phyloP scores from a whole-genome alignment of 2,113 vertebrate genomes.

The Rhombomys opimus region DNA sequence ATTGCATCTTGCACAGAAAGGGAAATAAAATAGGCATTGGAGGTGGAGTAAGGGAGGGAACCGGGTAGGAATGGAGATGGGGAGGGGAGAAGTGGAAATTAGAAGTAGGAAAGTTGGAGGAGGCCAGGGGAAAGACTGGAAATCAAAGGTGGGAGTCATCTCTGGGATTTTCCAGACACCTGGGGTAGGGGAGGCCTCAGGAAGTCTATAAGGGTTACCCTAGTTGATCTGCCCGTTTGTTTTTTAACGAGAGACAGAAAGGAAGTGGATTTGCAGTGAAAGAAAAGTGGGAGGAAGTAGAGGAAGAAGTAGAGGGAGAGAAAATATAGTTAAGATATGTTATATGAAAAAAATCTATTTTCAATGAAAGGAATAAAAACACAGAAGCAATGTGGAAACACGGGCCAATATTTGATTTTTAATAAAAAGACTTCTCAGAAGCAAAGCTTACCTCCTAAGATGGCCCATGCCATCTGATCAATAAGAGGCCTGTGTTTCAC shows the following conservation, averaged over 20 bases:
- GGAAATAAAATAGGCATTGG: too few species aligned
- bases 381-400: conserved; percentile 8
- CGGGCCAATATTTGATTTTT: not conserved
- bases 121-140: too few species aligned
- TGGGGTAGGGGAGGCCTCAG: too few species aligned
- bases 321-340: not conserved
- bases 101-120: too few species aligned
- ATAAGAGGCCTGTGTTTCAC: rapidly evolving
- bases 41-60: too few species aligned
- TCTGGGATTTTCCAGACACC: too few species aligned
- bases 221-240: not conserved
- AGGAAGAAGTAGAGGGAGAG: rapidly evolving
- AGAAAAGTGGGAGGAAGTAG: not conserved
- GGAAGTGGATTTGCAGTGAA: not conserved
- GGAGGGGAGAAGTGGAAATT: too few species aligned
- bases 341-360: not conserved
- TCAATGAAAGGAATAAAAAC: not conserved
- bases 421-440: not conserved
- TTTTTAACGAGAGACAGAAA: not conserved
- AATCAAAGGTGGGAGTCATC: too few species aligned
- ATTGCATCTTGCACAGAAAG: too few species aligned
- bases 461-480: not conserved
- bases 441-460: not conserved
- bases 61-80: too few species aligned
- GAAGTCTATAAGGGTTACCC: too few species aligned